Evolutionary conservation across 2,888 invertebrate genomes (phyloP).

Genomic region (Sericinus montela): DNA sequence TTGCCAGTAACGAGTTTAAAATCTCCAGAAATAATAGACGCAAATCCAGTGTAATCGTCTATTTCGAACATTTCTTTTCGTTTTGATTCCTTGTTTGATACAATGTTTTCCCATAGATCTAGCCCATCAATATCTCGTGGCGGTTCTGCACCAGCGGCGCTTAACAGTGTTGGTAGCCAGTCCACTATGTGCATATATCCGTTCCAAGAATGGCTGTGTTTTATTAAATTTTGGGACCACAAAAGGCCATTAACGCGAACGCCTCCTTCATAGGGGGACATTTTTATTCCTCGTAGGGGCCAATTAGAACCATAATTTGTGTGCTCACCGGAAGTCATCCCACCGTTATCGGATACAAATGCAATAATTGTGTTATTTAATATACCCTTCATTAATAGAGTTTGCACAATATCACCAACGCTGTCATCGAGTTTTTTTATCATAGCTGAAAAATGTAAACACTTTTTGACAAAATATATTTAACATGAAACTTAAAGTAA

Average conservation of each 20-base stretch:
- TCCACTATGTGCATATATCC: slow-evolving; percentile 87
- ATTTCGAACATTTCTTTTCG: slow-evolving; percentile 55
- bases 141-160: slow-evolving; percentile 43
- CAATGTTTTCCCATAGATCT: slow-evolving; percentile 56
- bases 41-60: slow-evolving; percentile 50
- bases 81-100: slow-evolving; percentile 38
- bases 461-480: too few species aligned
- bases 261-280: slow-evolving; percentile 91
- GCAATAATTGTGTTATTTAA: slow-evolving; percentile 90
- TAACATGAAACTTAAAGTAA: too few species aligned
- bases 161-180: slow-evolving; percentile 87
- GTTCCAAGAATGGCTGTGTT: slow-evolving; percentile 62
- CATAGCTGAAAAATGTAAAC: slow-evolving; percentile 81
- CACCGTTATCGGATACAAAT: slow-evolving; percentile 94
- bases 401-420: slow-evolving; percentile 86
- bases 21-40: slow-evolving; percentile 46
- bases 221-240: slow-evolving; percentile 74
- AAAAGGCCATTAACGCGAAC: slow-evolving; percentile 85
- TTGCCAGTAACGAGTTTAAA: slow-evolving; percentile 55
- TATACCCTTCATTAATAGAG: slow-evolving; percentile 82
- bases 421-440: slow-evolving; percentile 91
- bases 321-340: slow-evolving; percentile 85
- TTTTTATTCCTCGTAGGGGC: slow-evolving; percentile 88
- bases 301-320: slow-evolving; percentile 88
- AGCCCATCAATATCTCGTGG: slow-evolving; percentile 53